phyloP scores from a whole-genome alignment of 2,888 invertebrate genomes.

The Eledona agricola region DNA sequence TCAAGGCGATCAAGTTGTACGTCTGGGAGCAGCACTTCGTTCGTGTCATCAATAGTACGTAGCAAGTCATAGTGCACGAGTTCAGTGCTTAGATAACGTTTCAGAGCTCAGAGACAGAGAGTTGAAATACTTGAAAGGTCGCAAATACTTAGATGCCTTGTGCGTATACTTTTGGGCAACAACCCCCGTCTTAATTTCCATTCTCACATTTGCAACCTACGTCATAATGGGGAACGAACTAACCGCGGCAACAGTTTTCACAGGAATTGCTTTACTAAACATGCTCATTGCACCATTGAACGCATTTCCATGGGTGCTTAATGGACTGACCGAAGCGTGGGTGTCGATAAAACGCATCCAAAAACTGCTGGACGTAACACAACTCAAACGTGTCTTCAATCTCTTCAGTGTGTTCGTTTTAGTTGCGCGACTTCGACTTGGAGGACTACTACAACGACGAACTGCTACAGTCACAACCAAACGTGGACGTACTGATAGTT shows the following conservation, averaged over 20 bases:
- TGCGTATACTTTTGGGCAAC: constrained; percentile 99
- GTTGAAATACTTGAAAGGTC: constrained; percentile 78
- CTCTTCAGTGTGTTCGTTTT: constrained; percentile 28
- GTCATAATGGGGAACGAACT: constrained; percentile 80
- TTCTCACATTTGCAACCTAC: constrained; percentile 83
- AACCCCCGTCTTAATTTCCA: constrained; percentile 90
- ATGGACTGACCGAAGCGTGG: constrained; percentile 95
- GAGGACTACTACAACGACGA: constrained; percentile 69
- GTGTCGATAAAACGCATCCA: constrained; percentile 91
- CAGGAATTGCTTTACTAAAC: constrained; percentile 92
- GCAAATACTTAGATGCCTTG: constrained; percentile 96
- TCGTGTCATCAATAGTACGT: constrained; percentile 72
- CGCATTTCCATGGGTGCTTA: constrained; percentile 98
- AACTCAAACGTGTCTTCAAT: constrained; percentile 10
- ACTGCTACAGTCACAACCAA: constrained; percentile 59
- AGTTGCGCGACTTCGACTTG: constrained; percentile 72
- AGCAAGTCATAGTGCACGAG: not conserved
- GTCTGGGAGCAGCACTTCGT: constrained; percentile 94
- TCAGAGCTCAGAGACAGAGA: constrained; percentile 75
- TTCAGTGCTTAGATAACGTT: too few relatives aligned
- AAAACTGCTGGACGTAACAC: constrained; percentile 76
- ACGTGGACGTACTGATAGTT: constrained; percentile 67
- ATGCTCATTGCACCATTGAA: constrained; percentile 96
- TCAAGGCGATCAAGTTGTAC: constrained; percentile 89
- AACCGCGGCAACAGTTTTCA: constrained; percentile 91